Base-by-base conservation (phyloP, 2,888 invertebrate genomes). In the Pristionchus mayeri region DNA sequence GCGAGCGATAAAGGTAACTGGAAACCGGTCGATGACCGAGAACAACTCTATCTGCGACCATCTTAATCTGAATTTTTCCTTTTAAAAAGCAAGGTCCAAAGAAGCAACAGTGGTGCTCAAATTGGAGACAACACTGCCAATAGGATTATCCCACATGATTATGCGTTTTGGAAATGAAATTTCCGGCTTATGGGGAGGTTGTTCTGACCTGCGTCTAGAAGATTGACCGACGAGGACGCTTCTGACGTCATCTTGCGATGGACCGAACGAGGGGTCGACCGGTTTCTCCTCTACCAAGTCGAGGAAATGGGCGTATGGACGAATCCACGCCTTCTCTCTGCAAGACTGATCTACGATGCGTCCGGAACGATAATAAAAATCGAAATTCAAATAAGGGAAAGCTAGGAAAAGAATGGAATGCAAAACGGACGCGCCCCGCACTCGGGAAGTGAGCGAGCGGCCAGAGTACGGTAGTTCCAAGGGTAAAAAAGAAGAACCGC, bases 171-270 rank as follows among this genome's bases (percentile, higher is more conserved):
- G 7, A 16, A 48, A n/a, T n/a, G n/a, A n/a, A n/a, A n/a, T n/a
- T n/a, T n/a, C n/a, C n/a, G n/a, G n/a, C 21, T 11, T 2, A 4
- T 37, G 6, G 21, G 67, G 11, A 2, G 34, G 37, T 21, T 37
- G 21, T 2, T 37, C 71, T 13, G 4, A 71, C 71, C 71, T 71
- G 71, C 13, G 9, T 71, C 71, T n/a, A 71, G 71, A 44, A 71
- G 71, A 71, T 71, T 71, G 44, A 44, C 40, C 40, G 71, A 71
- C n/a, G 71, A 71, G 71, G 71, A 71, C 71, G 71, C 71, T 71
- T 71, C 71, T 71, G 71, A 71, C 44, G 71, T 71, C 71, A 71
- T 71, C 71, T 44, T 71, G n/a, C 71, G 37, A 71, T 71, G 40
- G 71, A 71, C 40, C 0, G 71, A 16, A 71, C 40, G 24, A 40